These are phyloP conservation scores for Ctenicera cuprea DNA, from an alignment of 2,888 invertebrate genomes.

Conservation along the genomic window DNA sequence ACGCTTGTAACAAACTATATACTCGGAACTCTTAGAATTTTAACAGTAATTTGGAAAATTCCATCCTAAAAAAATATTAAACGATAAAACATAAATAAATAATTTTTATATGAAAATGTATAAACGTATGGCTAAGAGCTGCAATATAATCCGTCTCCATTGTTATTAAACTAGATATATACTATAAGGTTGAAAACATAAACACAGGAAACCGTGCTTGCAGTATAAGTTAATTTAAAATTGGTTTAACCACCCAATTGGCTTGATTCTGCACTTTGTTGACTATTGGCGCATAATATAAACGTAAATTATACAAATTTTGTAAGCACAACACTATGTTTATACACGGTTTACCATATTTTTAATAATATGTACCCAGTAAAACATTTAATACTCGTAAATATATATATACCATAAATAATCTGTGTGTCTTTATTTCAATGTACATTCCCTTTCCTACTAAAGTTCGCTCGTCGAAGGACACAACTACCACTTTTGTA, in stretches of 20 bases:
- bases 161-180: slow-evolving; percentile 43
- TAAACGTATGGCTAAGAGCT: slow-evolving; percentile 46
- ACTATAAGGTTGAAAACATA: slow-evolving; percentile 38
- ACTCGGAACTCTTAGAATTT: neutral
- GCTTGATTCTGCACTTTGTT: slow-evolving; percentile 60
- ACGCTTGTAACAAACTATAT: neutral
- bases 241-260: slow-evolving; percentile 39
- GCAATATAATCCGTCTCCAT: slow-evolving; percentile 50
- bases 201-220: slow-evolving; percentile 27
- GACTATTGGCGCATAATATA: slow-evolving; percentile 64
- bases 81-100: too few relatives aligned
- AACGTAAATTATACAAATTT: slow-evolving; percentile 63
- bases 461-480: too few relatives aligned
- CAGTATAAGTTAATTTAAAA: slow-evolving; percentile 25
- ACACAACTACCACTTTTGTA: too few relatives aligned
- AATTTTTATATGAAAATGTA: neutral
- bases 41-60: neutral
- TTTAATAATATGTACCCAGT: slow-evolving; percentile 66
- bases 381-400: slow-evolving; percentile 54
- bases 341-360: slow-evolving; percentile 73
- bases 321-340: slow-evolving; percentile 72
- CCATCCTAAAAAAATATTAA: neutral
- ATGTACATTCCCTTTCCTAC: too few relatives aligned
- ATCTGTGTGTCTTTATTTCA: neutral
- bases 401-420: slow-evolving; percentile 35